These are phyloP conservation scores for Alcis repandata DNA, from an alignment of 2,888 invertebrate genomes.

Conservation along the genomic window DNA sequence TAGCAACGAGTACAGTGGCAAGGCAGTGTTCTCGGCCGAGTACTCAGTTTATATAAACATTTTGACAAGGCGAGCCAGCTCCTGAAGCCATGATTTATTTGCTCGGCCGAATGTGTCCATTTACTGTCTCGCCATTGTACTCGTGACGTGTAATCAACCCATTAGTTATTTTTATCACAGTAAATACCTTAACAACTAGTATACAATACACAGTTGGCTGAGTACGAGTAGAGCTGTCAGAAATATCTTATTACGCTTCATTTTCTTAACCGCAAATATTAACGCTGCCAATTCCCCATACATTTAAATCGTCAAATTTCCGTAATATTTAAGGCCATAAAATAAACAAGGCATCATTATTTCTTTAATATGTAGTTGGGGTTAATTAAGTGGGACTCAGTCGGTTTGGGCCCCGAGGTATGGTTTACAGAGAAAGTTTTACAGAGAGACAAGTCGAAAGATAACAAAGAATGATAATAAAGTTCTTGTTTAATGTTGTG, in stretches of 20 bases:
- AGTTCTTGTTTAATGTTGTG: too few species aligned
- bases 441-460: conserved; percentile 1
- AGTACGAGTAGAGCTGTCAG: background rate
- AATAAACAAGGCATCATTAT: conserved; percentile 72
- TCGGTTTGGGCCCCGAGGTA: conserved; percentile 76
- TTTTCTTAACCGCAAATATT: conserved; percentile 39
- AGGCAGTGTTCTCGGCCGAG: too few species aligned
- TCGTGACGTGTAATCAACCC: too few species aligned
- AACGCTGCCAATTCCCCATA: conserved; percentile 27
- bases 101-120: too few species aligned
- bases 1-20: too few species aligned
- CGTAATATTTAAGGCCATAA: conserved; percentile 52
- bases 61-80: too few species aligned
- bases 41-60: too few species aligned
- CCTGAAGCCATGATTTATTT: too few species aligned
- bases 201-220: too few species aligned
- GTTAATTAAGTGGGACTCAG: conserved; percentile 84
- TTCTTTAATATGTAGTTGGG: conserved; percentile 75
- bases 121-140: too few species aligned
- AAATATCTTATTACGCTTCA: conserved; percentile 8
- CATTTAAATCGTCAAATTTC: conserved; percentile 47
- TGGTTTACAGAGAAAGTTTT: background rate
- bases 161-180: too few species aligned
- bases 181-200: background rate
- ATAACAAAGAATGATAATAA: background rate